Conservation (phyloP, 1,140 invertebrate genomes). For the Bombus cullumanus region DNA sequence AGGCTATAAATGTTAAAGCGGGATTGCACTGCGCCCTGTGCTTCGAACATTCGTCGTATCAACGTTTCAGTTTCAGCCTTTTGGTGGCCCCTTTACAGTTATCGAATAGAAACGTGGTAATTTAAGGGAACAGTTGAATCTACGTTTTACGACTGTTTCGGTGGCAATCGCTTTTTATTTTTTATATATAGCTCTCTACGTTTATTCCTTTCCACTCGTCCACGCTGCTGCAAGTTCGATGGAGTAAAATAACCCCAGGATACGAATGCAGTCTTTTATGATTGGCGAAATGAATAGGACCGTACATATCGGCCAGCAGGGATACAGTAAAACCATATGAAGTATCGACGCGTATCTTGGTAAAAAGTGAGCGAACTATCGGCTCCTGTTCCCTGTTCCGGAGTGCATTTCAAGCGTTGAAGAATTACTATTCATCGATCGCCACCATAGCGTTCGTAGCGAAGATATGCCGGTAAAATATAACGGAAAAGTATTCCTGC, state of each 20-base stretch:
- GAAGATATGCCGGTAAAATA: not conserved
- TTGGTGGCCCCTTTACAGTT: not conserved
- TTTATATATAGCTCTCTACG: not conserved
- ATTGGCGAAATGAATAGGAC: not conserved
- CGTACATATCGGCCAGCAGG: not conserved
- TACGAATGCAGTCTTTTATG: not conserved
- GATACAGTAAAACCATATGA: not conserved
- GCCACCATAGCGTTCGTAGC: too few species aligned
- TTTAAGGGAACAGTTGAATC: not conserved
- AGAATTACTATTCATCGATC: constrained; percentile 32
- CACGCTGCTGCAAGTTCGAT: not conserved
- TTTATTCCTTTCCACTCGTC: not conserved
- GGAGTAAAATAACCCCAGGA: not conserved
- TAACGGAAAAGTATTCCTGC: not conserved
- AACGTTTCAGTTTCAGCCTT: not conserved
- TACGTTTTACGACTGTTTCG: not conserved
- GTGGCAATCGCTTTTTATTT: not conserved
- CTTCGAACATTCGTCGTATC: not conserved
- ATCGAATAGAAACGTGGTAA: not conserved
- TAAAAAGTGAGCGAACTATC: constrained; percentile 1
- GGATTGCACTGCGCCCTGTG: not conserved
- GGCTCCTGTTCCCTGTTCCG: not conserved
- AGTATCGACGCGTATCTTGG: constrained; percentile 3
- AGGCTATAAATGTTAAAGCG: not conserved
- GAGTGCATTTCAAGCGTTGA: not conserved